phyloP scores from a whole-genome alignment of 30 jellyfish, hydroid and myxozoan genomes.

The Chrysaora quinquecirrha region DNA sequence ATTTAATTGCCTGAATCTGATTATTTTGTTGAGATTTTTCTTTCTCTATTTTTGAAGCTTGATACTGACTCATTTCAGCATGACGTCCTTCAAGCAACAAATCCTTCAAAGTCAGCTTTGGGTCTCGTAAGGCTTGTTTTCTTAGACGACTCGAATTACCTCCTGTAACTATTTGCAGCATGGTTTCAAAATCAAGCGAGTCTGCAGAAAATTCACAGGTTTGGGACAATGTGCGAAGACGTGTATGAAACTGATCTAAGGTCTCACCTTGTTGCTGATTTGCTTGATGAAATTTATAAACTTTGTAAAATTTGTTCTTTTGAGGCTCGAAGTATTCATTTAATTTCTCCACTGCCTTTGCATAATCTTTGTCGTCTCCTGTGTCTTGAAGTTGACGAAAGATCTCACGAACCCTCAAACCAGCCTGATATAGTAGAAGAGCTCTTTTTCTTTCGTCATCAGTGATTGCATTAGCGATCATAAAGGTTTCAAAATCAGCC shows the following conservation, averaged over 20 bases:
- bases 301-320: slow-evolving; percentile 21
- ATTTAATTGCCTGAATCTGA: no score
- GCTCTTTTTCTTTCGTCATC: no score
- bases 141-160: not conserved
- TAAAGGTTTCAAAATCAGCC: slow-evolving; percentile 21
- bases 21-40: not conserved
- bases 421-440: no score
- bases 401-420: no score
- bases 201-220: slow-evolving; percentile 27
- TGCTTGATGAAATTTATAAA: no score
- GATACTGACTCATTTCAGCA: no score
- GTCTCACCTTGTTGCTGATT: no score
- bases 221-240: slow-evolving; percentile 16
- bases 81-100: no score
- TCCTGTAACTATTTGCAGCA: not conserved
- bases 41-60: not conserved
- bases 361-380: slow-evolving; percentile 16
- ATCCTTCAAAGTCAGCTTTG: no score
- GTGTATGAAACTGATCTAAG: slow-evolving; percentile 19
- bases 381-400: slow-evolving; percentile 15
- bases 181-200: slow-evolving; percentile 21
- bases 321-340: slow-evolving; percentile 30
- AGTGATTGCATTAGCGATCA: slow-evolving; percentile 24
- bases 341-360: slow-evolving; percentile 3
- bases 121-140: no score